These are phyloP conservation scores for Eurois occulta DNA, from an alignment of 2,888 invertebrate genomes.

Conservation along the genomic window DNA sequence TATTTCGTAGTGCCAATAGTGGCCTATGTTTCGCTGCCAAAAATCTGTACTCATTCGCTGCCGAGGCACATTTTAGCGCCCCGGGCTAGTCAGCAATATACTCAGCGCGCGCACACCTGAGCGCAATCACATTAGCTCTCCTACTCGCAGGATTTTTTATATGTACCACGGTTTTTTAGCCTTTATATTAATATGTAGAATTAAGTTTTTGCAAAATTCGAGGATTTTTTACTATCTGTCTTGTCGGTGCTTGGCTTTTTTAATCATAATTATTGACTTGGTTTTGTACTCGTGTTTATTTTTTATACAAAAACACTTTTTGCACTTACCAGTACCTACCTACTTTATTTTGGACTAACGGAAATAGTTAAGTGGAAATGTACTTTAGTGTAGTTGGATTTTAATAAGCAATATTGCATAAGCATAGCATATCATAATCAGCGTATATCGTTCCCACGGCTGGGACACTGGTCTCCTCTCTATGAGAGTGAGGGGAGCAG, in stretches of 20 bases:
- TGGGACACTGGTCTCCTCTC: no score
- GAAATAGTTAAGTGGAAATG: not conserved
- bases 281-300: not conserved
- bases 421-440: no score
- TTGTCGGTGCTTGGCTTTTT: conserved; percentile 19
- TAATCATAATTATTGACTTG: conserved; percentile 38
- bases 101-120: conserved; percentile 83
- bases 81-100: conserved; percentile 79
- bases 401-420: not conserved
- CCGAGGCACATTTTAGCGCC: conserved; percentile 75
- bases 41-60: conserved; percentile 34
- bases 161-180: conserved; percentile 30
- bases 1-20: not conserved
- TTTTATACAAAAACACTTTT: conserved; percentile 13
- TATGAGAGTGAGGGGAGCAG: no score
- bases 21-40: conserved; percentile 21
- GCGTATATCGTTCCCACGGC: no score
- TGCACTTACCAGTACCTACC: fast-evolving
- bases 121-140: conserved; percentile 84
- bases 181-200: conserved; percentile 35
- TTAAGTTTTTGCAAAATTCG: conserved; percentile 26
- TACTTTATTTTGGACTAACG: not conserved
- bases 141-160: conserved; percentile 68
- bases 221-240: conserved; percentile 33
- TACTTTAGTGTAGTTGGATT: not conserved